Base-by-base conservation (phyloP, 2,113 vertebrate species). In the Colistium nudipinnis region DNA sequence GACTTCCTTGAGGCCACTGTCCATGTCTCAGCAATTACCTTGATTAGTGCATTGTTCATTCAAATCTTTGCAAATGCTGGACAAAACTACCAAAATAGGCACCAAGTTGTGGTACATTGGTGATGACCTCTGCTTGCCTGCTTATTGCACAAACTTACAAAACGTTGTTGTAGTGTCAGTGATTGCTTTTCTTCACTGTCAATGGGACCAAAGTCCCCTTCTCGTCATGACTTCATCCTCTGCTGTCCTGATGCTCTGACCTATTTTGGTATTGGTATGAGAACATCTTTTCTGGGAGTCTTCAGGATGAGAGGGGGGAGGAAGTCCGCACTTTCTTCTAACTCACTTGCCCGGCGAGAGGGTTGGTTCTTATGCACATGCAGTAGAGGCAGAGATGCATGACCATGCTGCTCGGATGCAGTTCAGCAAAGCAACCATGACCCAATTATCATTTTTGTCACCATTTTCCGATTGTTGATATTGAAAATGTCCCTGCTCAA, bases 221-320 rank as follows among this genome's bases (percentile, higher is more conserved):
- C 41, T 30, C 1, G 27, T 49, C 41, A 10, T 6, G 19, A 45
- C 39, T 53, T 45, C 57, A 19, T 64, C n/a, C 20, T 4, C 30
- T 1, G 2, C 54, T 14, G 48, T 55, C 74, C 61, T 2, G 20
- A 39, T 38, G 55, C 47, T 31, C 36, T 30, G 75, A 48, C 75
- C 74, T 78, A 57, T 69, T 72, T 75, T 81, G 74, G 82, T 78
- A 67, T 52, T 28, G 57, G 35, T 51, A 47, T 25, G 62, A 75
- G 71, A 55, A 59, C 52, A 45, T 71, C 52, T 12, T 74, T 53
- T 66, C 43, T 54, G 68, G 60, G 54, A 73, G 70, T 62, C 67
- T 52, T 73, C 69, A 54, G 31, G 16, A 1, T 11, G 17, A 31
- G 31, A 6, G 16, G 19, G 43, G 35, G 7, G 41, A 20, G 19